Percentiles rank a stretch among this genome's conserved stretches.
These are phyloP conservation scores for Vidua macroura DNA, from an alignment of 2,113 vertebrate genomes.

Conservation along the genomic window DNA sequence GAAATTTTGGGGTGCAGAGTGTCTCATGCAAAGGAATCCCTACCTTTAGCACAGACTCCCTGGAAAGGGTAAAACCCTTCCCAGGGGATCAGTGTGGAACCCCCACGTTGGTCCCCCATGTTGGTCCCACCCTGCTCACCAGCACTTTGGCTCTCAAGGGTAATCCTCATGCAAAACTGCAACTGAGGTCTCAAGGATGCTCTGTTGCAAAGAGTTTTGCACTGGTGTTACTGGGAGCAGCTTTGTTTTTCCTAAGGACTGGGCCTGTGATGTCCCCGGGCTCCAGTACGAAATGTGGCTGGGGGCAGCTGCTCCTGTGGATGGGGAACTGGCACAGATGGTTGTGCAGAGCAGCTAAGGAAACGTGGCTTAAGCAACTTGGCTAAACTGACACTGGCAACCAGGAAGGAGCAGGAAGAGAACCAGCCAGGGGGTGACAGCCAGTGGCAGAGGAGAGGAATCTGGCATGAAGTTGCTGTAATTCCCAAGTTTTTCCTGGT, in stretches of 20 bases:
- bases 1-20: background rate
- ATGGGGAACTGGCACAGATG: background rate
- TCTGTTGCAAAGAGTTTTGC: background rate
- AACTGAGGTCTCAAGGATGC: background rate
- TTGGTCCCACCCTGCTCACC: background rate
- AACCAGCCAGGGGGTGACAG: background rate
- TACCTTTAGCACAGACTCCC: background rate
- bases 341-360: background rate
- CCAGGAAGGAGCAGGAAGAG: background rate
- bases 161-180: background rate
- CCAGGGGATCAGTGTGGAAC: too few relatives aligned
- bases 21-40: background rate
- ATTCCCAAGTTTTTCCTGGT: background rate
- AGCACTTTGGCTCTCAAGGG: background rate
- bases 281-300: background rate
- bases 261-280: background rate
- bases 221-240: background rate
- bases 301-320: fast-evolving
- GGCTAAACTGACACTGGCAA: background rate
- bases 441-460: background rate
- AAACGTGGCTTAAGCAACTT: background rate
- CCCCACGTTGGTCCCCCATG: fast-evolving
- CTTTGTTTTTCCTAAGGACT: background rate
- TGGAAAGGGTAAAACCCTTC: background rate
- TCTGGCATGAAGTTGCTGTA: background rate